phyloP scores from a whole-genome alignment of 1,140 invertebrate genomes.

The Parapsyche elsis region DNA sequence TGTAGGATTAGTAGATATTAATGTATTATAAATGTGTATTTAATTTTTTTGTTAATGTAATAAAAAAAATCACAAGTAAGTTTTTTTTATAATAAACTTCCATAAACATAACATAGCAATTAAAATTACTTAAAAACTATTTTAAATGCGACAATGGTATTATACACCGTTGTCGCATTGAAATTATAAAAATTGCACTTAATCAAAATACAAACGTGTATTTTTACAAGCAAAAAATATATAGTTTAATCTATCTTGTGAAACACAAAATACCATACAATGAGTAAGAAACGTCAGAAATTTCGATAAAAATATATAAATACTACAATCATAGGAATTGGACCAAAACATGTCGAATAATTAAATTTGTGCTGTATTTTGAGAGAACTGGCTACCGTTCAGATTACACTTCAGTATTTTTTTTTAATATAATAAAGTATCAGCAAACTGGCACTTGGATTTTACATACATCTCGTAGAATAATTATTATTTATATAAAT shows the following conservation, averaged over 20 bases:
- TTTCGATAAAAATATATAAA: no score
- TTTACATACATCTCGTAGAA: neutral
- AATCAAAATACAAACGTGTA: neutral
- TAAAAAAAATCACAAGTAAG: neutral
- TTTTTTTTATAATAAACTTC: constrained; percentile 37
- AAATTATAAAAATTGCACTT: constrained; percentile 1
- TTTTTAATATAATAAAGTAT: no score
- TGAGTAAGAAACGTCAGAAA: no score
- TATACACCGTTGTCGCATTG: neutral
- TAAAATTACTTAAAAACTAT: neutral
- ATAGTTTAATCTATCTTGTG: neutral
- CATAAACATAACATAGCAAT: constrained; percentile 39
- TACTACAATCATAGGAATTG: no score
- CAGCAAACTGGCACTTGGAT: constrained; percentile 11
- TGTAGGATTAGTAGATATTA: neutral
- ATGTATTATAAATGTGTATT: constrained; percentile 1
- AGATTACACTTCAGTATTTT: no score
- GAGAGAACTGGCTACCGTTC: no score
- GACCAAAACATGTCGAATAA: no score
- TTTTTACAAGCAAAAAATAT: neutral
- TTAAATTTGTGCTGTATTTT: no score
- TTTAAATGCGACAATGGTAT: neutral
- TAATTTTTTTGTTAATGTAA: constrained; percentile 25
- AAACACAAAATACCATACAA: no score
- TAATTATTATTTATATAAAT: neutral